Base-by-base conservation (phyloP, 2,113 vertebrate species). In the Elanoides forficatus region DNA sequence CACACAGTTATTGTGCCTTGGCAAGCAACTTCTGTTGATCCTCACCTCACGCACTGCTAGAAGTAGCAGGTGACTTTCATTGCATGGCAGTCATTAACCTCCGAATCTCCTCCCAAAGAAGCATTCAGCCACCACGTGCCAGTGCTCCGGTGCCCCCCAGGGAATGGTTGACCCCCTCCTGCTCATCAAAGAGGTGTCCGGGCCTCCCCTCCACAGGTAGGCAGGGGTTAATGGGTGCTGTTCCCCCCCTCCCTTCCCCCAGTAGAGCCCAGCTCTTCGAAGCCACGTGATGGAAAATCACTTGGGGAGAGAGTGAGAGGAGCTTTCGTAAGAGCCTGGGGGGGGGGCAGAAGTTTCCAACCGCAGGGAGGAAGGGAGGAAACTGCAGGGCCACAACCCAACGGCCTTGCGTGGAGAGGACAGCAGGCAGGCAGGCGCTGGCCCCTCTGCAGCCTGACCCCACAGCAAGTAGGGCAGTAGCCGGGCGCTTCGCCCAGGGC, bases 221-320 rank as follows among this genome's bases (percentile, higher is more conserved):
- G 67, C 85, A 58, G 58, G 78, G 53, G 95, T 91, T 92, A 95
- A 96, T 65, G 90, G 87, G 68, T 74, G 91, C 81, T 6, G 19
- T 86, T 86, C 53, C 88, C 95, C 95, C 88, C 89, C 95, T 96
- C 87, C 59, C 82, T 94, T 96, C 97, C 95, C 95, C 96, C 96
- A 78, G 73, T 56, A 84, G 62, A 95, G 91, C 96, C 96, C 91
- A 93, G 96, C 93, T 97, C 97, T 97, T 97, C 97, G 97, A 97
- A 98, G 95, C 96, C 98, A 98, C 98, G 98, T 98, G 98, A 98
- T 68, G 98, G 98, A 98, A 98, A 98, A 98, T 98, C 98, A 97
- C 97, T 97, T 97, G 98, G 97, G 98, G 97, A 98, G 98, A 97
- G 97, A 98, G 97, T 96, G 96, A 97, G 97, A 97, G 95, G 94